These are phyloP conservation scores for Pseudonaja textilis DNA, from an alignment of 2,113 vertebrate species.

Conservation along the genomic window DNA sequence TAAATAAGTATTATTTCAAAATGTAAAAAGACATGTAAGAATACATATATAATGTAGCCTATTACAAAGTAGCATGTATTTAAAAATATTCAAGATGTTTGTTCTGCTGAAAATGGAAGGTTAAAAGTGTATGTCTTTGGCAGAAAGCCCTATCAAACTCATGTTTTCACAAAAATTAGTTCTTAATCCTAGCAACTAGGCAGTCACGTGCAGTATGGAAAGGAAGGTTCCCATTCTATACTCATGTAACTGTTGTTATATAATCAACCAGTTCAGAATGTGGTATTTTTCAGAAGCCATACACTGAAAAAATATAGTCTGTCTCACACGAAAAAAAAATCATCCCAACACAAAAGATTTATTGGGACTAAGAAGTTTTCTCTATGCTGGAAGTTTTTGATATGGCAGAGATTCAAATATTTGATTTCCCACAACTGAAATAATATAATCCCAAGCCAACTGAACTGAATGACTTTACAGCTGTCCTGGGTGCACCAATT, in stretches of 20 bases:
- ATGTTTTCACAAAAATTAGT: not conserved
- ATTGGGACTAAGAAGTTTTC: not conserved
- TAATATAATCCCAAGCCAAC: not conserved
- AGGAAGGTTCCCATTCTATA: not conserved
- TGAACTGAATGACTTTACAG: not conserved
- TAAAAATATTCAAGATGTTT: constrained; percentile 55
- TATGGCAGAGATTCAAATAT: not conserved
- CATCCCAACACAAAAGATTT: not conserved
- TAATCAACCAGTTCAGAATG: not conserved
- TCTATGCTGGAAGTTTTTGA: not conserved
- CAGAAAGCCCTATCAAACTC: constrained; percentile 55
- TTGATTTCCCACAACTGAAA: not conserved
- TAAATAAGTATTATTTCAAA: constrained; percentile 78
- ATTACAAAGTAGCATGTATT: constrained; percentile 61
- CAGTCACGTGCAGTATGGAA: not conserved
- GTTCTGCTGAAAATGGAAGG: constrained; percentile 59
- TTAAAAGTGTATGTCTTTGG: constrained; percentile 63
- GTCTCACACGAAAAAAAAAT: not conserved
- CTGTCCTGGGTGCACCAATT: not conserved
- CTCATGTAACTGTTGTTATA: not conserved
- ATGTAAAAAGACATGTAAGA: constrained; percentile 75
- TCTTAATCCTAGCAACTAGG: constrained; percentile 13
- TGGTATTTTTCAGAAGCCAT: not conserved
- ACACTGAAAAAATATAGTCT: not conserved
- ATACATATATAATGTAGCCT: constrained; percentile 69